Percentiles rank a stretch among this genome's conserved stretches.
phyloP scores from a whole-genome alignment of 2,113 vertebrate genomes.

The Lonchura striata region DNA sequence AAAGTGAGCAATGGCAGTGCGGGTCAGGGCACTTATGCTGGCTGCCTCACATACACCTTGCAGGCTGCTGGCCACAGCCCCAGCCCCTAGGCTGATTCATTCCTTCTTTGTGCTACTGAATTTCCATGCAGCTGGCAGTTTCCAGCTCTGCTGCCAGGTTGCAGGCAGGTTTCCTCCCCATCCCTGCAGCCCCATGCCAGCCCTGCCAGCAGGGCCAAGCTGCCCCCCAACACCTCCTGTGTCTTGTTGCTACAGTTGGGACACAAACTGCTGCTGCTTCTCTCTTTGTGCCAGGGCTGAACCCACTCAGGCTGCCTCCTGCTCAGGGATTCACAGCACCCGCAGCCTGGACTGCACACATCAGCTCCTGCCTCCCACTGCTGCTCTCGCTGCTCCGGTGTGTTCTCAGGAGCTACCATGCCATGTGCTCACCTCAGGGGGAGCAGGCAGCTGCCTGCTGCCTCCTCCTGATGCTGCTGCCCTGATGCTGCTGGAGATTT shows the following conservation, averaged over 20 bases:
- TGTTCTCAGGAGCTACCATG: not conserved
- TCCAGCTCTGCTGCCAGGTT: not conserved
- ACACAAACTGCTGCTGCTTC: not conserved
- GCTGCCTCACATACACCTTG: not conserved
- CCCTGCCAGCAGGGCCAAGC: not conserved
- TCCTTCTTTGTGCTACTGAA: not conserved
- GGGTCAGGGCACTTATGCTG: not conserved
- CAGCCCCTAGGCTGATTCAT: not conserved
- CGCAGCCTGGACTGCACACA: not conserved
- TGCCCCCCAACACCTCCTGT: not conserved
- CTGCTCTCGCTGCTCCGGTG: not conserved
- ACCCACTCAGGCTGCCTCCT: not conserved
- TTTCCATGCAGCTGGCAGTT: not conserved
- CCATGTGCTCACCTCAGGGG: not conserved
- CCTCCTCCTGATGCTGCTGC: not conserved
- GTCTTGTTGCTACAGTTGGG: rapidly evolving
- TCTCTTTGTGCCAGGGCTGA: not conserved
- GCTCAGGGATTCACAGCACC: not conserved
- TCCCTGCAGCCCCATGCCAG: too few relatives aligned
- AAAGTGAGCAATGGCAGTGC: not conserved
- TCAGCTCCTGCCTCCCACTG: not conserved
- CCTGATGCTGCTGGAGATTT: not conserved
- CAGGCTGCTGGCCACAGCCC: not conserved
- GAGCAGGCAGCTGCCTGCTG: not conserved
- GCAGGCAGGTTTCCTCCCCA: not conserved